A percentile compares a stretch with the other conserved stretches of the same genome.
These are phyloP conservation scores for Rhinichthys klamathensis DNA, from an alignment of 2,113 vertebrate genomes.

Conservation along the genomic window DNA sequence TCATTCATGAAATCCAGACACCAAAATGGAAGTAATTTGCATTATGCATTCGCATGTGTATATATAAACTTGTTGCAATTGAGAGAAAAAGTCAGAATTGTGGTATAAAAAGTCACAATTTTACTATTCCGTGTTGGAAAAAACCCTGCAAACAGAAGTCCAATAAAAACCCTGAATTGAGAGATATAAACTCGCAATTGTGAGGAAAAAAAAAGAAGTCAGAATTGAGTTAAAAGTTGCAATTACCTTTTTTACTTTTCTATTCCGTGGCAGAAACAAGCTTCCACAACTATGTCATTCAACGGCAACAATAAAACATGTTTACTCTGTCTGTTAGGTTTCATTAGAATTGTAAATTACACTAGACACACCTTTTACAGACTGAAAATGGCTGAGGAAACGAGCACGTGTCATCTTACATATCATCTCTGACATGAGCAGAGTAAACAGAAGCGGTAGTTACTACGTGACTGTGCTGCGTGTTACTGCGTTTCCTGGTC, in stretches of 20 bases:
- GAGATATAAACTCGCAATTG: no score
- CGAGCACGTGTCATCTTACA: neutral
- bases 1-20: neutral
- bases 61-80: no score
- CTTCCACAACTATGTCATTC: neutral
- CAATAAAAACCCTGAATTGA: no score
- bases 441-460: neutral
- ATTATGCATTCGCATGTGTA: no score
- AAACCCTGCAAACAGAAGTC: no score
- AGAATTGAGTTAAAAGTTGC: no score
- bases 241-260: no score
- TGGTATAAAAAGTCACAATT: no score
- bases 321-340: neutral
- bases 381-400: constrained; percentile 12
- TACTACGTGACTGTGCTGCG: constrained; percentile 1
- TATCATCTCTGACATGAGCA: neutral
- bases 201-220: no score
- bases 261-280: no score
- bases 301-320: neutral
- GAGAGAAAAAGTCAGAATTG: no score
- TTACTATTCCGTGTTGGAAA: no score
- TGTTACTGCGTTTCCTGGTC: neutral
- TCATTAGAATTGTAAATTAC: neutral
- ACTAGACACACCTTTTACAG: constrained; percentile 19
- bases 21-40: neutral